Conservation (phyloP, 2,888 invertebrate genomes). For the Pyrrhosoma nymphula region DNA sequence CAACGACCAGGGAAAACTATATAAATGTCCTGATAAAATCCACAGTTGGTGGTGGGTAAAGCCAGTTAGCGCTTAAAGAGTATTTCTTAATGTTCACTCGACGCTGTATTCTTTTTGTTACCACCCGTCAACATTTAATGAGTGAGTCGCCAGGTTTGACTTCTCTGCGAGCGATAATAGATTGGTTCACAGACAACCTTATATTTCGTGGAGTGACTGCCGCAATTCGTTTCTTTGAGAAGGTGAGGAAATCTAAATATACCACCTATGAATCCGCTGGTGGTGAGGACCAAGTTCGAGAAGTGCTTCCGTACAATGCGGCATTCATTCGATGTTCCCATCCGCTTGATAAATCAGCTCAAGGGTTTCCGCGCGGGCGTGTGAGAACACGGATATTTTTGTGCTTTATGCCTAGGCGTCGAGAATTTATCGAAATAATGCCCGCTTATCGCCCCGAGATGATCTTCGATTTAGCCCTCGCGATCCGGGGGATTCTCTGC, state of each 20-base stretch:
- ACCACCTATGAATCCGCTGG: no score
- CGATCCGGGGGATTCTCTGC: background rate
- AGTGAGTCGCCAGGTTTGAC: no score
- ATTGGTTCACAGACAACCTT: no score
- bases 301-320: background rate
- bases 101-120: background rate
- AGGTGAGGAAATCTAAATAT: background rate
- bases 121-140: background rate
- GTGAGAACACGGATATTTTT: background rate
- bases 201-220: background rate
- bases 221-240: background rate
- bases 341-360: background rate
- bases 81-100: background rate
- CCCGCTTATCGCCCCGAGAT: background rate
- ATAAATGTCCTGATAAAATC: background rate
- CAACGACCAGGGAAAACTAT: background rate
- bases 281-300: background rate
- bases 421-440: slow-evolving; percentile 8
- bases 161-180: no score
- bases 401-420: background rate
- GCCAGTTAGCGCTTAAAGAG: background rate
- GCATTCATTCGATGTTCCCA: background rate
- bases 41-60: background rate
- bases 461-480: background rate
- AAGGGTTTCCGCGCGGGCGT: background rate